Percentiles rank a stretch among this genome's conserved stretches.
phyloP scores from a whole-genome alignment of 2,797 vertebrate species.

The Dermochelys coriacea region DNA sequence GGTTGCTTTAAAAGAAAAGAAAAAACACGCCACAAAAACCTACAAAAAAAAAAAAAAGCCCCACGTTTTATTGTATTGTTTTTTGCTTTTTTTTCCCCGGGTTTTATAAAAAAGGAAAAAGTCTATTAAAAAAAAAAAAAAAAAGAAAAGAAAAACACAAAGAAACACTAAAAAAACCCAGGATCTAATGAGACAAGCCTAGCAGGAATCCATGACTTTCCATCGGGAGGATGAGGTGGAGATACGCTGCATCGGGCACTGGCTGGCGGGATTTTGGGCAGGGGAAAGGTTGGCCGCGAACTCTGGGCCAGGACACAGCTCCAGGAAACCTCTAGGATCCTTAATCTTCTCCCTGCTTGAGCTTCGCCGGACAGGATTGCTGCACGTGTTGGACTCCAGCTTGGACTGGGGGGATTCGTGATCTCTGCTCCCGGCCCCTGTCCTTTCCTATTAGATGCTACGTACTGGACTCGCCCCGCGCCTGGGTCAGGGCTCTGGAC shows the following conservation, averaged over 20 bases:
- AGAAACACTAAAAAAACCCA: not conserved
- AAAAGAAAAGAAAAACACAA: not conserved
- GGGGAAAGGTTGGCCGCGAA: not conserved
- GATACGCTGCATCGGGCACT: not conserved
- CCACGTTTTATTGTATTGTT: not conserved
- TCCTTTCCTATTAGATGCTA: not conserved
- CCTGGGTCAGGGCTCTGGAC: not conserved
- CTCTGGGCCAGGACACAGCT: not conserved
- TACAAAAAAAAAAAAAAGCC: not conserved
- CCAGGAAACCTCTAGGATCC: not conserved
- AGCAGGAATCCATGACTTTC: not conserved
- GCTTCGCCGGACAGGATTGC: not conserved
- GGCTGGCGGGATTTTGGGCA: not conserved
- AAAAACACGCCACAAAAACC: not conserved
- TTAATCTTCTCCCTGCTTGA: not conserved
- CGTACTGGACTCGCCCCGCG: not conserved
- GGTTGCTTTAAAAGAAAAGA: conserved; percentile 17
- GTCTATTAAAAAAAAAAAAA: conserved; percentile 1
- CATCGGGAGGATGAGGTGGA: not conserved
- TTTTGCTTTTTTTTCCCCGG: not conserved
- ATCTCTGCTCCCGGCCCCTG: not conserved
- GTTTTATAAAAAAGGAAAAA: conserved; percentile 41
- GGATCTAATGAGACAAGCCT: not conserved
- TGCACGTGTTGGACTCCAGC: not conserved
- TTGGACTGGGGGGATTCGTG: not conserved